Base-by-base conservation (phyloP, 2,797 vertebrate species). In the Lates japonicus region DNA sequence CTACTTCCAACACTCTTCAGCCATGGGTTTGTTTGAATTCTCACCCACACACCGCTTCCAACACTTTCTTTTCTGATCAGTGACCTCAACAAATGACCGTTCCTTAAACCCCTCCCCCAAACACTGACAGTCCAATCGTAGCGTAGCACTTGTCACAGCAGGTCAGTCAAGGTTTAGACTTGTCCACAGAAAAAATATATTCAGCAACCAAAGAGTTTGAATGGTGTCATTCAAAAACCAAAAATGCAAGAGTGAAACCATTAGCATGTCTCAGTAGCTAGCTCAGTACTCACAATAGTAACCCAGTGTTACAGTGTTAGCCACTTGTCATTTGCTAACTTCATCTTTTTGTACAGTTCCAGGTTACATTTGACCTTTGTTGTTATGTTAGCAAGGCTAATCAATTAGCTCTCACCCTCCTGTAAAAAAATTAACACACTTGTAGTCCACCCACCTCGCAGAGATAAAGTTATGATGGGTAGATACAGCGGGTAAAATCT, bases 21-120 rank as follows among this genome's bases (percentile, higher is more conserved):
- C 66, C 44, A 86, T 52, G 52, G 62, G 33, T 19, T 57, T 70
- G 68, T 85, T 80, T 80, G 73, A 55, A 73, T 60, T 60, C 39
- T 57, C 44, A 16, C 42, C 0, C 37, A 57, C 48, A 42, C 73
- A 54, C 39, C 4, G 37, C 22, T 59, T 71, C 62, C 37, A 69
- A 68, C 44, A 44, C 66, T 69, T 82, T 75, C 65, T 69, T 1
- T 63, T 46, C 41, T 76, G 83, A 74, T 37, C 13, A 1, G 7
- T 76, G 67, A 52, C 74, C 66, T 65, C 7, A 14, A 61, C 46
- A 75, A 25, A 0, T 54, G 31, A 62, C 39, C 37, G 35, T 29
- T 65, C 41, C 2, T 11, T 49, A n/a, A 74, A 70, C 20, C 46
- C 49, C 14, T 66, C 62, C 49, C 61, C 37, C 2, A 1, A 75